Percentiles rank a stretch among this genome's conserved stretches.
Conservation (phyloP, 2,113 vertebrate genomes). For the Brachyistius frenatus region DNA sequence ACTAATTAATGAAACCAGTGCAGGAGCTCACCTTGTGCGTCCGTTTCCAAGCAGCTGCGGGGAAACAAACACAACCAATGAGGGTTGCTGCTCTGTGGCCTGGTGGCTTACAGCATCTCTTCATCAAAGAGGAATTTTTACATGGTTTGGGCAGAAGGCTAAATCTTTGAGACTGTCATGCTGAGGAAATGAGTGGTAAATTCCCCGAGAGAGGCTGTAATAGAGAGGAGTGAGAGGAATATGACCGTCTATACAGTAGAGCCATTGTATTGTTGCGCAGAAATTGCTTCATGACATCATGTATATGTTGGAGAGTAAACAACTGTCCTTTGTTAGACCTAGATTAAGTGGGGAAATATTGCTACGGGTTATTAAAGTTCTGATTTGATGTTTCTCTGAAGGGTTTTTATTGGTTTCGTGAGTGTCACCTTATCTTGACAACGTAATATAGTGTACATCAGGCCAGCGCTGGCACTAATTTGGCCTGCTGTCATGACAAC, state of each 20-base stretch:
- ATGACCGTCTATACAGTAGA: slow-evolving; percentile 58
- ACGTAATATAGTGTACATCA: slow-evolving; percentile 20
- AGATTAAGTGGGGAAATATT: slow-evolving; percentile 34
- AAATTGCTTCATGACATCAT: slow-evolving; percentile 61
- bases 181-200: slow-evolving; percentile 43
- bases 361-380: slow-evolving; percentile 30
- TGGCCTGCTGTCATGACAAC: neutral
- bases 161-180: slow-evolving; percentile 48
- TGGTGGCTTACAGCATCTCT: slow-evolving; percentile 43
- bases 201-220: slow-evolving; percentile 47
- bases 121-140: slow-evolving; percentile 72
- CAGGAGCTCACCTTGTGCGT: slow-evolving; percentile 64
- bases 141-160: slow-evolving; percentile 43
- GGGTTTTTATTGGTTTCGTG: slow-evolving; percentile 23
- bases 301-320: slow-evolving; percentile 56
- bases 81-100: slow-evolving; percentile 44
- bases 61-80: slow-evolving; percentile 71
- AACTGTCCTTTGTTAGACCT: slow-evolving; percentile 51
- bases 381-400: slow-evolving; percentile 7
- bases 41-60: slow-evolving; percentile 70
- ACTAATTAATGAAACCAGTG: slow-evolving; percentile 33
- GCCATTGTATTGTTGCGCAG: slow-evolving; percentile 51
- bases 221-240: slow-evolving; percentile 20
- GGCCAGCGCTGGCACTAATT: neutral
- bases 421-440: slow-evolving; percentile 7